Base-by-base conservation (phyloP, 92 coral and sea anemone species). In the Porites divaricata region DNA sequence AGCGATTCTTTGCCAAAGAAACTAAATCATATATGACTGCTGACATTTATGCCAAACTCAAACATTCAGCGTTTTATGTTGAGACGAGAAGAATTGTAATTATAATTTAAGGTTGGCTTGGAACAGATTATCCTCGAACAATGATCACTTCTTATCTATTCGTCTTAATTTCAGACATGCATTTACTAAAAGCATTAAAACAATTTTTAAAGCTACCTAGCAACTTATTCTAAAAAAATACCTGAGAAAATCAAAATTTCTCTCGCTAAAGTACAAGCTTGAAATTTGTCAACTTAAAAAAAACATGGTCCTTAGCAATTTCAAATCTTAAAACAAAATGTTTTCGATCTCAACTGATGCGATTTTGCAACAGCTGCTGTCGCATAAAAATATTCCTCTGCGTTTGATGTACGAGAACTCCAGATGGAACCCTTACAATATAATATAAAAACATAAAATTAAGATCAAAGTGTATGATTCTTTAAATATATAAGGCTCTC, bases 111-210 rank as follows among this genome's bases (percentile, higher is more conserved):
- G 63, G 72, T 82, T 82, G 16, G 59, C 72, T 72, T 82, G 79
- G 63, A 62, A 72, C 49, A 70, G 86, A 82, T 72, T 82, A 82
- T 82, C 86, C 70, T 54, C 24, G 53, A 72, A 82, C 62, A 72
- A 72, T 82, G 86, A 82, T 82, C 79, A 16, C 17, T 79, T 53
- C 79, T 82, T 73, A 73, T 72, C 86, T 61, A 2, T 26, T 72
- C 86, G 50, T 73, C 79, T 63, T 82, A 59, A 72, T 82, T 82
- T 82, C 86, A 82, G 86, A 82, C 86, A 62, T 74, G 86, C 86
- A 82, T 82, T 82, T 82, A 72, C 86, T 72, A 72, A 82, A 74
- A 72, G 79, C 78, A 82, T 73, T 82, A 72, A 73, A 74, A 72
- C 86, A 72, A 82, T 72, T 82, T 82, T 74, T 73, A 67, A 41